Evolutionary conservation across 2,888 invertebrate genomes (phyloP).

Genomic region (Osedax fenrisi): DNA sequence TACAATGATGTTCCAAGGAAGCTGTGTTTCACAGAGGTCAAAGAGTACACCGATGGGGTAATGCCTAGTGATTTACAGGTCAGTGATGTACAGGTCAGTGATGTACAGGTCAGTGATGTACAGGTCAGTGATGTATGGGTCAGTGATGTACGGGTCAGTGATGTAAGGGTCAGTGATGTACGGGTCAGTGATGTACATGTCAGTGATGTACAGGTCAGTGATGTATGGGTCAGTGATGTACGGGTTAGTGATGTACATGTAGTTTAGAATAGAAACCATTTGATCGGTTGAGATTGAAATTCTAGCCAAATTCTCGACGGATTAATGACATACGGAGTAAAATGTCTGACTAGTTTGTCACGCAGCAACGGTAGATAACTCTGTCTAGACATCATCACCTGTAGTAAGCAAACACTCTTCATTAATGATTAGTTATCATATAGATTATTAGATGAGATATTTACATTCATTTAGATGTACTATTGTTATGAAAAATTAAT

Average conservation of each 20-base stretch:
- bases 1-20: constrained; percentile 85
- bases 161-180: too few species aligned
- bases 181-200: too few species aligned
- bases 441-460: background rate
- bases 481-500: background rate
- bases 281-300: constrained; percentile 75
- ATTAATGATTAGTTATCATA: background rate
- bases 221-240: constrained; percentile 62
- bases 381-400: constrained; percentile 76
- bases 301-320: constrained; percentile 77
- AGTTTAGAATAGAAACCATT: constrained; percentile 58
- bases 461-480: background rate
- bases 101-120: too few species aligned
- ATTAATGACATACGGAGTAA: constrained; percentile 64
- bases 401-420: constrained; percentile 28
- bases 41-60: constrained; percentile 72
- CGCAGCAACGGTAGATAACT: constrained; percentile 87
- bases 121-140: too few species aligned
- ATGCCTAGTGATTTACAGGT: constrained; percentile 55
- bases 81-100: too few species aligned
- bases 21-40: constrained; percentile 58
- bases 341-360: constrained; percentile 80
- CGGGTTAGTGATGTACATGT: constrained; percentile 51
- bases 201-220: too few species aligned
- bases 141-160: too few species aligned